Conservation (phyloP, 2,888 invertebrate genomes). For the Eupithecia subfuscata region DNA sequence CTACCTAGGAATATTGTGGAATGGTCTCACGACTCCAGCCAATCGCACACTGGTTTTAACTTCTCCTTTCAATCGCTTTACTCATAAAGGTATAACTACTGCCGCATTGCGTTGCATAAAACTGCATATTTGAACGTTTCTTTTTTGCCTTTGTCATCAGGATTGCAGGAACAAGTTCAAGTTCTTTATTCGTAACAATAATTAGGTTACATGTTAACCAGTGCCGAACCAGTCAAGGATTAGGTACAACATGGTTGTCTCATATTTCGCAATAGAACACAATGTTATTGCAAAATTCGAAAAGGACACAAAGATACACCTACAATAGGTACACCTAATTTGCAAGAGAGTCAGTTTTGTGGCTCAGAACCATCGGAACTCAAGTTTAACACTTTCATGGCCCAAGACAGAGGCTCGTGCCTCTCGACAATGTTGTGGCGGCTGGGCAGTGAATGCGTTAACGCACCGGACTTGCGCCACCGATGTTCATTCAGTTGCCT, state of each 20-base stretch:
- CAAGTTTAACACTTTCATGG: no score
- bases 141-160: background rate
- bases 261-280: background rate
- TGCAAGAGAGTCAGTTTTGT: background rate
- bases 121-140: constrained; percentile 26
- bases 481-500: background rate
- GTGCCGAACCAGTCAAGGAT: background rate
- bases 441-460: no score
- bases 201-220: no score
- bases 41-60: constrained; percentile 70
- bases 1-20: constrained; percentile 71
- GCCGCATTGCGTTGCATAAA: constrained; percentile 63
- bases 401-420: no score
- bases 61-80: constrained; percentile 58
- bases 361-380: background rate
- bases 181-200: no score
- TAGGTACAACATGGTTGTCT: background rate
- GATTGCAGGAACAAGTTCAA: background rate
- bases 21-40: constrained; percentile 59
- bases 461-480: background rate
- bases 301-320: background rate
- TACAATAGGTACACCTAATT: background rate
- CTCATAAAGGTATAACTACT: constrained; percentile 60
- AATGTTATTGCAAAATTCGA: background rate
- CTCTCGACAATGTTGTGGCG: no score